Base-by-base conservation (phyloP, 2,797 vertebrate genomes). In the Varecia variegata region DNA sequence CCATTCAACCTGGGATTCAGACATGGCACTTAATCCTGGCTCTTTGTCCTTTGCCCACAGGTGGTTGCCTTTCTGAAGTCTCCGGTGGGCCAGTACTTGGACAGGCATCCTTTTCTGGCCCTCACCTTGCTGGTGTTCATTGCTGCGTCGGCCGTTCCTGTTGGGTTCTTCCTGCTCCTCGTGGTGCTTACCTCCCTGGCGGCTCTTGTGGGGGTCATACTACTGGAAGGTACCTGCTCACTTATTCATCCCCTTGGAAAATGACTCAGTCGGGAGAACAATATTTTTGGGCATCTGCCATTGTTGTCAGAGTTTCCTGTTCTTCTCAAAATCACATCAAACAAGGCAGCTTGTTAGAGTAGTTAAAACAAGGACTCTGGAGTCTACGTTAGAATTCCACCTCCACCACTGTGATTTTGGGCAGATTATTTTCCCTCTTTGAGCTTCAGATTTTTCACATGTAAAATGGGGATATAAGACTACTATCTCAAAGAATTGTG, bases 11-110 rank as follows among this genome's bases (percentile, higher is more conserved):
- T 58, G 58, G 23, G 38, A 2, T 85, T 30, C 35, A 38, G 74
- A 2, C 13, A 0, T 77, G 13, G n/a, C 30, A 6, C 54, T 76
- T 73, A 35, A 3, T 14, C 12, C 20, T 0, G 67, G 80, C 92
- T 97, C 74, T 47, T 95, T 95, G 58, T 8, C 45, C 87, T 88
- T 70, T 77, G 30, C 90, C 92, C 32, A 12, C 97, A 99, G 99
- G 98, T 99, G 71, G 97, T 98, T 35, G 98, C 98, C 54, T 98
- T 99, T 83, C 98, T 99, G 98, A 98, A 99, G 88, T 99, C 99
- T 88, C 98, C 98, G 0, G 1, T 98, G 96, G 99, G 98, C 52
- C 98, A 97, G 14, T 99, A 99, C 92, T 98, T 99, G 91, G 98
- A 98, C 97, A 98, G 98, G 20, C 99, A 98, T 62, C 99, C 99